Evolutionary conservation across 23 tunicate genomes (phyloP).

Genomic region (Halocynthia aurantium): DNA sequence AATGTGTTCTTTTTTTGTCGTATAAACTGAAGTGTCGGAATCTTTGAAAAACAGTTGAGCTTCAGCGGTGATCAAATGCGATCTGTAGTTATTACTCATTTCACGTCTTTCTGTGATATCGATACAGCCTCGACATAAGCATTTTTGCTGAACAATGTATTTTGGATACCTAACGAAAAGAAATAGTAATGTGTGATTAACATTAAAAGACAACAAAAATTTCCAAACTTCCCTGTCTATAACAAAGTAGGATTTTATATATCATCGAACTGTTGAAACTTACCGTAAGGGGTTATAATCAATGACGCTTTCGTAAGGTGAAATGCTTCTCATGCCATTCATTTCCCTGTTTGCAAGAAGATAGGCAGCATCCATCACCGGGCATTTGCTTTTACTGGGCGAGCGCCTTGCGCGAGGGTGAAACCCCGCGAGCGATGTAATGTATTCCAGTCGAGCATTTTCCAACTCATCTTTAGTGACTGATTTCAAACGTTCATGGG

Average conservation of each 20-base stretch:
- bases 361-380: conserved; percentile 15
- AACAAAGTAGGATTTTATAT: no score
- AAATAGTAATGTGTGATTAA: neutral
- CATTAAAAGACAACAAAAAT: no score
- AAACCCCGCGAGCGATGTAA: neutral
- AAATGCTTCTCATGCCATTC: conserved; percentile 25
- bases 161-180: neutral
- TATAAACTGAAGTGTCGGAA: neutral
- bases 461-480: conserved; percentile 15
- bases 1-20: neutral
- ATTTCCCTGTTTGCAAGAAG: neutral
- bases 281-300: conserved; percentile 17
- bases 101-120: neutral
- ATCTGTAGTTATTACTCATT: neutral
- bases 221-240: no score
- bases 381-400: neutral
- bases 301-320: conserved; percentile 9
- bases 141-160: conserved; percentile 3
- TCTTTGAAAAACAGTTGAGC: neutral
- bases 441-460: neutral
- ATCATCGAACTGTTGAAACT: neutral
- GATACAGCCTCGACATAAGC: neutral
- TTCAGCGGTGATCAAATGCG: neutral
- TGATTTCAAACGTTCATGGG: neutral
- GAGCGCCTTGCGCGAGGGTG: conserved; percentile 3